Evolutionary conservation across 2,797 vertebrate genomes (phyloP).

Genomic region (Vespertilio murinus): DNA sequence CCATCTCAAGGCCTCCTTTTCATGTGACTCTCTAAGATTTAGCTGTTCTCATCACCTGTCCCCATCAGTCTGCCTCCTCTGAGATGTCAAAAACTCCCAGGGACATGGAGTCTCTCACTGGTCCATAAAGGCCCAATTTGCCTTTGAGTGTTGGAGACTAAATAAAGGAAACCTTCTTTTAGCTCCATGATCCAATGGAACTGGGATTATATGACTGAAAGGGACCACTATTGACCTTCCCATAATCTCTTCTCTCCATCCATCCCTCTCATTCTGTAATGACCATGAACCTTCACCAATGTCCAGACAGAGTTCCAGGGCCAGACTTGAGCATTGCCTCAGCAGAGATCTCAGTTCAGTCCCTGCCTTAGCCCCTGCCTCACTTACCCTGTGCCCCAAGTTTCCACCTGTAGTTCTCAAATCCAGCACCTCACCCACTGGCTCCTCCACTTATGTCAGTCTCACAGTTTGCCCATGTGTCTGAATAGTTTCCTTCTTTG

Average conservation of each 20-base stretch:
- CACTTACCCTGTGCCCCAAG: neutral
- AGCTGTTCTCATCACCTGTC: neutral
- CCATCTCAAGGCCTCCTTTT: conserved; percentile 55
- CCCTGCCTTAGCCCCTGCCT: neutral
- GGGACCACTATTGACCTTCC: neutral
- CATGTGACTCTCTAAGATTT: neutral
- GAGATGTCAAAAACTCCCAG: neutral
- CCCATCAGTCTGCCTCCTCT: neutral
- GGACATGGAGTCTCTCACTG: neutral
- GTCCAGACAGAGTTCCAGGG: neutral
- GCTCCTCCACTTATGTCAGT: neutral
- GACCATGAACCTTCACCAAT: neutral
- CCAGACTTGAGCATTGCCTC: neutral
- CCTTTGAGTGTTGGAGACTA: neutral
- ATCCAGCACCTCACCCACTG: neutral
- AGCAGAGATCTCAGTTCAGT: neutral
- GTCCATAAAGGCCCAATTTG: neutral
- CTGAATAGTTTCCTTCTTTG: neutral
- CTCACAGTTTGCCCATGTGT: neutral
- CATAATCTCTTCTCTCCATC: neutral
- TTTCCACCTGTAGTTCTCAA: neutral
- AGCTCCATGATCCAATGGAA: neutral
- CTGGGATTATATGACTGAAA: neutral
- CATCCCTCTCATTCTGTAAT: neutral
- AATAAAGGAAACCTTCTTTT: neutral